Conservation (phyloP, 2,888 invertebrate genomes). For the Geotrupes spiniger region DNA sequence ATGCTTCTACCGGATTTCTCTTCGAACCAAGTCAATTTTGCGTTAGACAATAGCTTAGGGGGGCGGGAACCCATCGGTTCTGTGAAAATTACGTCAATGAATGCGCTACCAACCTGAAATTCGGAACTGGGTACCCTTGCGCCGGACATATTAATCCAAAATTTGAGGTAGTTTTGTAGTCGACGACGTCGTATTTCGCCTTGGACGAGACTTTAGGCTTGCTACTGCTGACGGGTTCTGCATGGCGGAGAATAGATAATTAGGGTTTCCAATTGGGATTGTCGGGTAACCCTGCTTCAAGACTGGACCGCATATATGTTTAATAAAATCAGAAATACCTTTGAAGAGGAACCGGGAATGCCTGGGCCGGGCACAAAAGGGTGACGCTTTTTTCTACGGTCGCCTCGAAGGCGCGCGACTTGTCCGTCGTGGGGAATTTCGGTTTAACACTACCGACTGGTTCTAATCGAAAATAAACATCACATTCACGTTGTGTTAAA, state of each 20-base stretch:
- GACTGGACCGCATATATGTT: neutral
- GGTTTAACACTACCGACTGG: slow-evolving; percentile 61
- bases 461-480: slow-evolving; percentile 42
- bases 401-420: slow-evolving; percentile 60
- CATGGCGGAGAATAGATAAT: slow-evolving; percentile 23
- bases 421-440: slow-evolving; percentile 64
- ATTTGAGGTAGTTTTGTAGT: slow-evolving; percentile 35
- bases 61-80: slow-evolving; percentile 45
- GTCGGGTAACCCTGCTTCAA: slow-evolving; percentile 8
- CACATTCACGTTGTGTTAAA: neutral
- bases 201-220: slow-evolving; percentile 51
- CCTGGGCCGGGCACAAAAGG: slow-evolving; percentile 72
- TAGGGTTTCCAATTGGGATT: neutral
- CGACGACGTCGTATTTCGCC: slow-evolving; percentile 45
- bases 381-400: slow-evolving; percentile 56
- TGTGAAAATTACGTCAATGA: slow-evolving; percentile 25
- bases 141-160: slow-evolving; percentile 67
- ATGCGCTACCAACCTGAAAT: slow-evolving; percentile 53
- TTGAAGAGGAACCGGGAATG: slow-evolving; percentile 70
- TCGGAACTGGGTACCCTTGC: slow-evolving; percentile 64
- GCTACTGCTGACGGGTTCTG: slow-evolving; percentile 56
- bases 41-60: slow-evolving; percentile 41
- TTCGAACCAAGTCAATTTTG: slow-evolving; percentile 41
- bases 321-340: slow-evolving; percentile 53
- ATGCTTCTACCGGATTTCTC: slow-evolving; percentile 40